Base-by-base conservation (phyloP, 2,113 vertebrate genomes). In the Donacobius atricapilla region DNA sequence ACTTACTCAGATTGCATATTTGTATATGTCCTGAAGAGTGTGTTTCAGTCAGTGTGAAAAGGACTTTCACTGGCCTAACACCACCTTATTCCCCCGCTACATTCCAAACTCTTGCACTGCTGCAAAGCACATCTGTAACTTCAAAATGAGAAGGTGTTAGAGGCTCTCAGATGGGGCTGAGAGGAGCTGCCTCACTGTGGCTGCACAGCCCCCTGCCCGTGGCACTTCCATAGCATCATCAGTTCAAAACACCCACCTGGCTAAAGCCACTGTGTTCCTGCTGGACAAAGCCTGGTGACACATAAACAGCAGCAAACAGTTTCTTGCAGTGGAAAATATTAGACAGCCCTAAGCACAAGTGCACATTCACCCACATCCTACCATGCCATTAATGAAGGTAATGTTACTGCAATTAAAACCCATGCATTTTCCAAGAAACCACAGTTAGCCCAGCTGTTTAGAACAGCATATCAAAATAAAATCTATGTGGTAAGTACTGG, bases 371-470 rank as follows among this genome's bases (percentile, higher is more conserved):
- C 69, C 84, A 91, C 84, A 93, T 91, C 77, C 87, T 69, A 65
- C 54, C 33, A 16, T 4, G 40, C 81, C 70, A 79, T 65, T 87
- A 96, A 65, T 22, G 23, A 48, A 93, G 50, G 58, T 88, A 91
- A 94, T 83, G 50, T 42, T 85, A 23, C 57, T 61, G 87, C 89
- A 90, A 88, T 96, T 91, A 93, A 84, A 96, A 79, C 14, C 27
- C 42, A 1, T 47, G 44, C 50, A 35, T 93, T 83, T 91, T 87
- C 61, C 51, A 76, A 90, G 84, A 85, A 93, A 91, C 84, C 94
- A 44, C 65, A 61, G 28, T 83, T 89, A 87, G 91, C 15, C 37
- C 58, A 13, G 45, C 33, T 73, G 39, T 64, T 91, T 61, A 57
- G 53, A 93, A 72, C 11, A 72, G 57, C 18, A 40, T 44, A 60